Base-by-base conservation (phyloP, 1,140 invertebrate species). In the Papilio xuthus region DNA sequence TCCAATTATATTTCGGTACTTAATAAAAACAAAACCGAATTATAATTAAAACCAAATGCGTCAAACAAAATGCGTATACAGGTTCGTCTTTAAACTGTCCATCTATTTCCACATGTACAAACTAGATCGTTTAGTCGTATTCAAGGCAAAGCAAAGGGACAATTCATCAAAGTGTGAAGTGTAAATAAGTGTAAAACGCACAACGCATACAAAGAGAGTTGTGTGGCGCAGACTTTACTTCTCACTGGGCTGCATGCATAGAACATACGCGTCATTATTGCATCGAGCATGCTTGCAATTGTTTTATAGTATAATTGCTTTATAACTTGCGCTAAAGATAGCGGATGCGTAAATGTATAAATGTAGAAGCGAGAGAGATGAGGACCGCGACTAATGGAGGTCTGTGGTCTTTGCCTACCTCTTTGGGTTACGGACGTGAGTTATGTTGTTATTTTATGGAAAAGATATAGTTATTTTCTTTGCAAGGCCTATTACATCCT, bases 121-220 rank as follows among this genome's bases (percentile, higher is more conserved):
- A 37, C 32, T 10, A 44, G 37, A 28, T 37, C 28, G 1, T 41
- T 28, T 32, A 32, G 26, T 44, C 69, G 32, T 20, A n/a, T 32
- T 23, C 20, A 7, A 20, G 12, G 15, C 44, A 44, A 75, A 75
- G 26, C 18, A 37, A 53, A 53, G 72, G 26, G 44, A 75, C 44
- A 42, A 73, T 50, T 13, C 47, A 75, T 56, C 72, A 53, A 53
- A 53, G 72, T 56, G 50, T 75, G 18, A 74, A 74, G 23, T 74
- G 72, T 28, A 50, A 74, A 74, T 74, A 37, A 74, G 72, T n/a
- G 72, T 74, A 75, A 56, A 26, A 67, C 26, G 74, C 20, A 63
- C 37, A n/a, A 37, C 41, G 41, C 53, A 67, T 67, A 53, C 53
- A 32, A 42, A 37, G 18, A 28, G 53, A 28, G 60, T 26, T 18